A percentile compares a stretch with the other conserved stretches of the same genome.
These are phyloP conservation scores for Plectropomus leopardus DNA, from an alignment of 2,113 vertebrate genomes.

Conservation along the genomic window DNA sequence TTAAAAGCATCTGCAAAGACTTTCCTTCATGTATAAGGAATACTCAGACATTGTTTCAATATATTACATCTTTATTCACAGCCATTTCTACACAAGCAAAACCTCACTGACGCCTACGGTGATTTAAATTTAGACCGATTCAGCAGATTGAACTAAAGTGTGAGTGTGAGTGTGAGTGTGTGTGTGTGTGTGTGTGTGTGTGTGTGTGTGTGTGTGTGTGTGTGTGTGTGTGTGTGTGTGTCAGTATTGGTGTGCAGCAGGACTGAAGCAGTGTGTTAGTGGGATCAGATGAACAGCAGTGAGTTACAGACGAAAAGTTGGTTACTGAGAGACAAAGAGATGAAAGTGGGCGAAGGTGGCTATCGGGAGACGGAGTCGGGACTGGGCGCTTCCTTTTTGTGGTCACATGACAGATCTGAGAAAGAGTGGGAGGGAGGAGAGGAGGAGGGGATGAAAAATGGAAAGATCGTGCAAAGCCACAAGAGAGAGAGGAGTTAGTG, in stretches of 20 bases:
- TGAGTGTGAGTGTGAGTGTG: neutral
- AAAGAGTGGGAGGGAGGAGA: neutral
- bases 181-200: neutral
- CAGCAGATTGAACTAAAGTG: conserved; percentile 14
- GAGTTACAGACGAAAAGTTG: neutral
- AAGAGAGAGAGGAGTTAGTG: conserved; percentile 61
- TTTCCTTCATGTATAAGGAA: neutral
- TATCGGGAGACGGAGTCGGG: conserved; percentile 80
- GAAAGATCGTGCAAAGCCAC: neutral
- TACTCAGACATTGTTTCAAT: conserved; percentile 31
- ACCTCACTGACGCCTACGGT: neutral
- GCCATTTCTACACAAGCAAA: conserved; percentile 41
- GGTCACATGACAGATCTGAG: conserved; percentile 72
- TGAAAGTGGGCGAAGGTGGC: conserved; percentile 22
- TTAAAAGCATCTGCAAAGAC: neutral
- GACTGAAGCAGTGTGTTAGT: conserved; percentile 6
- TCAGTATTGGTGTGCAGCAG: neutral
- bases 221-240: neutral
- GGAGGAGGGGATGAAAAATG: too few species aligned
- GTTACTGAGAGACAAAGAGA: conserved; percentile 38
- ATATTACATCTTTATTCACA: conserved; percentile 77
- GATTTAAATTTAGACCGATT: conserved; percentile 1
- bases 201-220: neutral
- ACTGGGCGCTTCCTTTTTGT: conserved; percentile 71
- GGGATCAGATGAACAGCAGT: conserved; percentile 10